A percentile compares a stretch with the other conserved stretches of the same genome.
Conservation (phyloP, 92 coral and sea anemone species). For the Actinostola sp. region DNA sequence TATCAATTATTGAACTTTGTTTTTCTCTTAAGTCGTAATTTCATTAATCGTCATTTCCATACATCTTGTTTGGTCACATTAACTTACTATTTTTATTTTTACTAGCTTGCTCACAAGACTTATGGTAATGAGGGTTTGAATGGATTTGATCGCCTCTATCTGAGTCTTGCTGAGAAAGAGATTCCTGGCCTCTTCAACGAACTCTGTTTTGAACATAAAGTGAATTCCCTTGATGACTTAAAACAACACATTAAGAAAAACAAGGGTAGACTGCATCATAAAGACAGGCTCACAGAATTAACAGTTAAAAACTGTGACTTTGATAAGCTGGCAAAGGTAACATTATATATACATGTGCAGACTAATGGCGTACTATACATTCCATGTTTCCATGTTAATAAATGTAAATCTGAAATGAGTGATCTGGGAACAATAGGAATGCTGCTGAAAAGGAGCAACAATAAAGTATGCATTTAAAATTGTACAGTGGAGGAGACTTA, state of each 20-base stretch:
- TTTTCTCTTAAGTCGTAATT: no score
- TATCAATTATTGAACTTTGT: no score
- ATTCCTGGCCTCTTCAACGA: conserved; percentile 42
- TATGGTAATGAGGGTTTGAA: no score
- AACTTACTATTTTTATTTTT: no score
- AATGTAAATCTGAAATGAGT: neutral
- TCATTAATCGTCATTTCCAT: no score
- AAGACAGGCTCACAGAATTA: neutral
- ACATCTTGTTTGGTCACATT: no score
- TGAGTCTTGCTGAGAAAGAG: conserved; percentile 56
- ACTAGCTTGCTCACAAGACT: no score
- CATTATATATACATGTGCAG: neutral
- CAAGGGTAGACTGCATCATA: neutral
- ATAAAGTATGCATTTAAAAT: no score
- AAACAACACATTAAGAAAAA: neutral
- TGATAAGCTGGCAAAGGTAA: conserved; percentile 5
- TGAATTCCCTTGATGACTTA: conserved; percentile 43
- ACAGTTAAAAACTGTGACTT: neutral
- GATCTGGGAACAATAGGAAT: no score
- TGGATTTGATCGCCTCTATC: conserved; percentile 69
- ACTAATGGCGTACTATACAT: no score
- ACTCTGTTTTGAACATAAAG: conserved; percentile 55
- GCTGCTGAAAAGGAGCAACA: no score
- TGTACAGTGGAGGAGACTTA: no score
- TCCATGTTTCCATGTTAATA: neutral